Conservation (phyloP, 1,140 invertebrate genomes). For the Heliothis virescens region DNA sequence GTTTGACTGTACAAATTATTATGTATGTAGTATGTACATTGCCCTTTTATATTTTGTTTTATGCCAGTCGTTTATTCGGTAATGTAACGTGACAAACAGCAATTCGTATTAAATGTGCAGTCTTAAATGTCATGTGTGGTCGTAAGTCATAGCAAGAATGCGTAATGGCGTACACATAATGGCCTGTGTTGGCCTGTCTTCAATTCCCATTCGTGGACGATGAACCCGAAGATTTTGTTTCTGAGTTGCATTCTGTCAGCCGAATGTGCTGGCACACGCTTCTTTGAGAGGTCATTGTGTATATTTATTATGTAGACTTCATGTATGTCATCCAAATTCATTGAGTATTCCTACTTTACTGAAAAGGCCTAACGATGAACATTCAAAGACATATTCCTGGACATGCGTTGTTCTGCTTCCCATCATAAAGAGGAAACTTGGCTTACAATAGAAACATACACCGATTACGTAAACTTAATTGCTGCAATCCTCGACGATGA, state of each 20-base stretch:
- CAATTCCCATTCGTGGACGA: conserved; percentile 19
- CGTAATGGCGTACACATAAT: background rate
- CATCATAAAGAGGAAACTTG: no score
- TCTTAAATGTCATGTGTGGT: conserved; percentile 27
- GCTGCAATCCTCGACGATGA: conserved; percentile 2
- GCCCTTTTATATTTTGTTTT: conserved; percentile 44
- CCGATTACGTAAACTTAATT: no score
- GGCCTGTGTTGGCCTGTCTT: conserved; percentile 15
- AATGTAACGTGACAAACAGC: conserved; percentile 36
- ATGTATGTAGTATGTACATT: background rate
- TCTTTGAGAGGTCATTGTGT: no score
- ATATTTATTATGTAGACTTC: no score
- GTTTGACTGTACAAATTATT: conserved; percentile 39
- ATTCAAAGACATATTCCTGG: no score
- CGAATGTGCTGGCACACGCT: no score
- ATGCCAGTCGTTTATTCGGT: conserved; percentile 42
- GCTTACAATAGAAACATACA: no score
- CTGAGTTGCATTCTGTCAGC: background rate
- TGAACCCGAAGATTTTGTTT: conserved; percentile 9
- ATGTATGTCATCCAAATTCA: no score
- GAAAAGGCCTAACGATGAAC: no score
- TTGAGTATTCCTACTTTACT: no score
- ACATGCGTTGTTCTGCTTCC: no score
- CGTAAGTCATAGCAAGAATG: conserved; percentile 30
- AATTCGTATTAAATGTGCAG: conserved; percentile 42